A percentile compares a stretch with the other conserved stretches of the same genome.
These are phyloP conservation scores for Linepithema humile DNA, from an alignment of 1,140 invertebrate genomes.

Conservation along the genomic window DNA sequence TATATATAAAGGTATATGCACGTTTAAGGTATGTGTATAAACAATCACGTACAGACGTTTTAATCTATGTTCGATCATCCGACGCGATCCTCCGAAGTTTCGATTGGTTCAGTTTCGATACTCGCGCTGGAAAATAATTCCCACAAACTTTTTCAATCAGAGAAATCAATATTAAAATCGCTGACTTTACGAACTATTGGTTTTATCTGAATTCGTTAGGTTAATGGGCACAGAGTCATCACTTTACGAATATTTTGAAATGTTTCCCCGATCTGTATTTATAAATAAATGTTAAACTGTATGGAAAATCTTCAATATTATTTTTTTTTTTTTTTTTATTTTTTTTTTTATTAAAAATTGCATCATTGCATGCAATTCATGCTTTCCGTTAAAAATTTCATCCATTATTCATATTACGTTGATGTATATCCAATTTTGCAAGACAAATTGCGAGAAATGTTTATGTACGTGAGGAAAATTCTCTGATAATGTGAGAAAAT, in stretches of 20 bases:
- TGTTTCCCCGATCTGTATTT: slow-evolving; percentile 9
- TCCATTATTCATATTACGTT: neutral
- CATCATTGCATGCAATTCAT: neutral
- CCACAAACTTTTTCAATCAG: slow-evolving; percentile 58
- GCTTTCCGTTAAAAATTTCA: neutral
- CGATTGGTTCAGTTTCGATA: slow-evolving; percentile 50
- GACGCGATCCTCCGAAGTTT: slow-evolving; percentile 34
- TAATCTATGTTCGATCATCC: slow-evolving; percentile 49
- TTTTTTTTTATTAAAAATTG: neutral
- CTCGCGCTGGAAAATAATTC: slow-evolving; percentile 49
- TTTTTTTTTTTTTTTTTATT: no score
- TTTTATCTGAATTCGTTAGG: slow-evolving; percentile 54
- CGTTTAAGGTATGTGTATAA: neutral
- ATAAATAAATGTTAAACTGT: slow-evolving; percentile 41
- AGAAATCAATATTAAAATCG: slow-evolving; percentile 58
- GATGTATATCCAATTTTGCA: neutral
- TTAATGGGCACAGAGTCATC: slow-evolving; percentile 29
- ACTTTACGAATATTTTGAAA: slow-evolving; percentile 43
- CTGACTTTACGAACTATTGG: slow-evolving; percentile 44
- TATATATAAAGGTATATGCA: neutral
- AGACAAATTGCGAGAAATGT: slow-evolving; percentile 2
- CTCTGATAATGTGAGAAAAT: slow-evolving; percentile 36
- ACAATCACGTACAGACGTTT: slow-evolving; percentile 16
- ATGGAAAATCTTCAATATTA: neutral
- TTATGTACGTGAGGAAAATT: neutral